Conservation (phyloP, 92 coral and sea anemone species). For the Pocillopora grandis region DNA sequence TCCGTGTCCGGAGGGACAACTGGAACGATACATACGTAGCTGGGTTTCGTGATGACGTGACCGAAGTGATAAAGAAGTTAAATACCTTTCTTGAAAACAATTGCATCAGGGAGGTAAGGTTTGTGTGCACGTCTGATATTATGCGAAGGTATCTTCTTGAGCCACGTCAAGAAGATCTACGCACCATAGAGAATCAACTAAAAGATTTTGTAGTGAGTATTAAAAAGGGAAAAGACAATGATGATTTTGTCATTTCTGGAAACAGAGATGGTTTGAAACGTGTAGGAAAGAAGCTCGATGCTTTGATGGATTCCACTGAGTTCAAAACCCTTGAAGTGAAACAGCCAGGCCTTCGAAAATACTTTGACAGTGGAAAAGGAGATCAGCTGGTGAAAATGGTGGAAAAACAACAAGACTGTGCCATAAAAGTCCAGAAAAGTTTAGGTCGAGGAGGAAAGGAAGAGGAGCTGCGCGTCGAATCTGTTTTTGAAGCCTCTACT, state of each 20-base stretch:
- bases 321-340: constrained; percentile 19
- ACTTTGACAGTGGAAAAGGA: constrained; percentile 51
- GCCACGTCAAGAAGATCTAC: constrained; percentile 43
- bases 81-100: not conserved
- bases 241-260: constrained; percentile 54
- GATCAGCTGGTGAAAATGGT: constrained; percentile 56
- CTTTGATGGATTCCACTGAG: constrained; percentile 11
- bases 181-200: constrained; percentile 38
- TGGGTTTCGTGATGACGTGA: no score
- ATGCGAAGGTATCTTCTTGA: constrained; percentile 49
- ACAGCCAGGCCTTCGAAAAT: constrained; percentile 61
- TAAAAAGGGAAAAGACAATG: constrained; percentile 22
- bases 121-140: constrained; percentile 34
- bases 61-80: no score
- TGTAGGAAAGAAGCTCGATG: constrained; percentile 19
- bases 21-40: no score
- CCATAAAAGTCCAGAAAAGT: constrained; percentile 35
- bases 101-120: constrained; percentile 29
- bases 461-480: not conserved
- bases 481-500: not conserved
- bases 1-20: no score
- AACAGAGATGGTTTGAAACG: constrained; percentile 55
- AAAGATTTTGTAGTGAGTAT: constrained; percentile 37
- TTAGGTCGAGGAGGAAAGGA: constrained; percentile 1
- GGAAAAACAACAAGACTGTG: constrained; percentile 60